Evolutionary conservation across 2,888 invertebrate species (phyloP), one percentile per base, ranked within the genome.

Genomic region (Minunthozetes semirufus): DNA sequence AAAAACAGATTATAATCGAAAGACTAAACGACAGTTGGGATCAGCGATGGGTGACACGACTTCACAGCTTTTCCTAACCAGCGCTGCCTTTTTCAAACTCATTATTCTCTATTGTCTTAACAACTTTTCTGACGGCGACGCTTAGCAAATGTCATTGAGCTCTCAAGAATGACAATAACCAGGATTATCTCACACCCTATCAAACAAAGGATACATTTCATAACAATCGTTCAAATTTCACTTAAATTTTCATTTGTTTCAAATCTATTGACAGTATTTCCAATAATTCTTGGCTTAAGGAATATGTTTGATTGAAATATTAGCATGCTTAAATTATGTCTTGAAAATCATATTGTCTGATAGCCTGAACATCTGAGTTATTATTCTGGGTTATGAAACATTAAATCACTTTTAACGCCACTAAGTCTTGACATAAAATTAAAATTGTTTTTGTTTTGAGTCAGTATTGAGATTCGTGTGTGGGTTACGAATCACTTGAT

Each of bases 21-120:
- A 25, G 15, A 63, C 4, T n/a, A 63, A 63, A 63, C 13, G 63
- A 13, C 33, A 17, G 11, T 63, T n/a, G 25, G 29, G 63, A 33
- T 25, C 63, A 63, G n/a, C 63, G 63, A 63, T 63, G 63, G 63
- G 63, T 63, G 33, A 63, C 63, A 63, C 29, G 9, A 63, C 38
- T 63, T 56, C 56, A 56, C 56, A 56, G 15, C 56, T 56, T 56
- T 25, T 22, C 11, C 11, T 56, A 56, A 56, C 56, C 56, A 25
- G 3, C 56, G 15, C 11, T 56, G 25, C 25, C 56, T 56, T 33
- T 33, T 8, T 33, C 8, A 33, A 3, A 5, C 53, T 56, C 56
- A 56, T 56, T 56, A 56, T 17, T 56, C 25, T 56, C 25, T 56
- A 56, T 56, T 56, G 56, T 56, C 56, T 56, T 56, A n/a, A 53